Evolutionary conservation across 2,797 vertebrate genomes (phyloP).

Genomic region (Melanotaenia boesemani): DNA sequence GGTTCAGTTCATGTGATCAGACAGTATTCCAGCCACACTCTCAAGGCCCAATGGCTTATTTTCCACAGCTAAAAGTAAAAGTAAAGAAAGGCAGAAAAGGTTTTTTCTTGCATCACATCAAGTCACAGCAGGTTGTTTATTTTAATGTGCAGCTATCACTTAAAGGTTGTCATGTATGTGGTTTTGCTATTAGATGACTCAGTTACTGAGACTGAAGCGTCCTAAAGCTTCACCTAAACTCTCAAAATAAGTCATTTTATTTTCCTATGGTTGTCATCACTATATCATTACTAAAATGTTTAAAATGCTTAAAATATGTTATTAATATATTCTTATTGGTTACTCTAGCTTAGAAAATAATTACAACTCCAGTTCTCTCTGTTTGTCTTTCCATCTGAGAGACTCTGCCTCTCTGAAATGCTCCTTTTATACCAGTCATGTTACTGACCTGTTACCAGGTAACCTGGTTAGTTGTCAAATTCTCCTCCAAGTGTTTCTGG

Average conservation of each 20-base stretch:
- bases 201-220: constrained; percentile 6
- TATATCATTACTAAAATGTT: constrained; percentile 31
- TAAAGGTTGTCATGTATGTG: constrained; percentile 22
- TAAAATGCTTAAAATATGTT: constrained; percentile 20
- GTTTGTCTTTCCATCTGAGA: no score
- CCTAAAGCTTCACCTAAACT: constrained; percentile 21
- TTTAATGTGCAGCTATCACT: constrained; percentile 12
- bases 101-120: constrained; percentile 18
- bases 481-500: no score
- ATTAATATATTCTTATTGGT: constrained; percentile 9
- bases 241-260: constrained; percentile 27
- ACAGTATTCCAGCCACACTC: background rate
- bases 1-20: no score
- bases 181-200: constrained; percentile 13
- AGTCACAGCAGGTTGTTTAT: constrained; percentile 1
- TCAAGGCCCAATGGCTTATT: constrained; percentile 38
- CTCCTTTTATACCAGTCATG: no score
- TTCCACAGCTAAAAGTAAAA: constrained; percentile 62
- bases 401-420: no score
- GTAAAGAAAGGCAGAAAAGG: constrained; percentile 44
- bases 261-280: constrained; percentile 17
- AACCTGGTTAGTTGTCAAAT: no score
- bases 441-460: no score
- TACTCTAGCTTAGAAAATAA: constrained; percentile 15
- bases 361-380: background rate